Evolutionary conservation across 2,797 vertebrate genomes (phyloP), one percentile per base, ranked within the genome.

Genomic region (Holocentrus rufus): DNA sequence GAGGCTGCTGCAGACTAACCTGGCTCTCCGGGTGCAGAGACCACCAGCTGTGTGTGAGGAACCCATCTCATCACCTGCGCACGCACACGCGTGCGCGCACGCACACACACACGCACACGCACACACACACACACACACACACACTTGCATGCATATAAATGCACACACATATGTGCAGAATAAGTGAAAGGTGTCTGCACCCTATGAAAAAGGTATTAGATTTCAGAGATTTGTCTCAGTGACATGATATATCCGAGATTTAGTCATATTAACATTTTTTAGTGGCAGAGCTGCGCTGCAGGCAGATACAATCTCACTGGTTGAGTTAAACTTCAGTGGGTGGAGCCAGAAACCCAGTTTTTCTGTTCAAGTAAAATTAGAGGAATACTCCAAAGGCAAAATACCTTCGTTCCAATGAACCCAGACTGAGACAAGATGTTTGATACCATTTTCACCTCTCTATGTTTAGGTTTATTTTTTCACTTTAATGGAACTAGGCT

Each of bases 21-120:
- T 78, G 86, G 77, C 82, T 87, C 54, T 83, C 64, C 72, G 76
- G 79, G 79, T 81, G 81, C 85, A 82, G 86, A 67, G 66, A 90
- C 86, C 86, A 74, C 82, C 80, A 74, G 84, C 88, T 84, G 82
- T 91, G 83, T 88, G 88, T 86, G 89, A 91, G 89, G 82, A 90
- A 70, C 53, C 75, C 82, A 85, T 82, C 75, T 86, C 79, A 89
- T 85, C 72, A 72, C 65, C 53, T 62, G 58, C 36, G 54, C 76
- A 79, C 52, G 36, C 53, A 39, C 55, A 23, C 62, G 13, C 70
- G 27, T 31, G 27, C 60, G 30, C n/a, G 34, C 66, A 69, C 57
- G 70, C 56, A 58, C 59, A 54, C 36, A 58, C 47, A 56, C 39
- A 31, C 65, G 64, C 52, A 55, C 60, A 61, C 30, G 36, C 15